A percentile compares a stretch with the other conserved stretches of the same genome.
phyloP scores from a whole-genome alignment of 2,888 invertebrate genomes.

The Brachypalpus laphriformis region DNA sequence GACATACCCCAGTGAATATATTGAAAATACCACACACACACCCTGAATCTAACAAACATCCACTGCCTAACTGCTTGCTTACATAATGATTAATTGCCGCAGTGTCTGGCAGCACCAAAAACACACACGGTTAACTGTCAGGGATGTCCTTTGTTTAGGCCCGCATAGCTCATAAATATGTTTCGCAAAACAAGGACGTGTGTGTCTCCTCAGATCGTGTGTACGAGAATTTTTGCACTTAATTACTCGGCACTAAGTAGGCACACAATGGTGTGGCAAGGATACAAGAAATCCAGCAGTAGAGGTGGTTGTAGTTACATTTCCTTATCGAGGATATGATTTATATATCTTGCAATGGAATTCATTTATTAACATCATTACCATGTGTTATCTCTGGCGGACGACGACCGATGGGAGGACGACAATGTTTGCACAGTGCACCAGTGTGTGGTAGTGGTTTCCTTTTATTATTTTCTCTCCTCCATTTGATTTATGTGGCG shows the following conservation, averaged over 20 bases:
- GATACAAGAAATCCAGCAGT: too few species aligned
- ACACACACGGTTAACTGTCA: conserved; percentile 19
- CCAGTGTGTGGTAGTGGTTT: conserved; percentile 6
- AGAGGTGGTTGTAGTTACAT: neutral
- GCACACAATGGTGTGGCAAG: neutral
- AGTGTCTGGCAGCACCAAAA: conserved; percentile 22
- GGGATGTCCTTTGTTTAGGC: conserved; percentile 47
- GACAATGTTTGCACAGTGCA: conserved; percentile 40
- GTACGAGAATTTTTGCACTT: conserved; percentile 60
- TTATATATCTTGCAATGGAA: conserved; percentile 66
- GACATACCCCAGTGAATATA: conserved; percentile 7
- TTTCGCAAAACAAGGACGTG: conserved; percentile 60
- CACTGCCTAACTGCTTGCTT: too few species aligned
- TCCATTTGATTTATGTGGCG: conserved; percentile 60
- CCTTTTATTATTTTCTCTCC: conserved; percentile 1
- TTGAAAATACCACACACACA: conserved; percentile 29
- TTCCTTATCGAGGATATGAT: conserved; percentile 69
- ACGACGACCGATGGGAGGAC: neutral
- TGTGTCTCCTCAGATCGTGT: conserved; percentile 27
- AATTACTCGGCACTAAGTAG: conserved; percentile 54
- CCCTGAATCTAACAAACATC: neutral
- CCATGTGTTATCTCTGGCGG: conserved; percentile 55
- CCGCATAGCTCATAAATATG: conserved; percentile 67
- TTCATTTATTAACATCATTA: conserved; percentile 72
- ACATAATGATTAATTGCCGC: conserved; percentile 62